Evolutionary conservation across 2,888 invertebrate species (phyloP).

Genomic region (Nomada lathburiana): DNA sequence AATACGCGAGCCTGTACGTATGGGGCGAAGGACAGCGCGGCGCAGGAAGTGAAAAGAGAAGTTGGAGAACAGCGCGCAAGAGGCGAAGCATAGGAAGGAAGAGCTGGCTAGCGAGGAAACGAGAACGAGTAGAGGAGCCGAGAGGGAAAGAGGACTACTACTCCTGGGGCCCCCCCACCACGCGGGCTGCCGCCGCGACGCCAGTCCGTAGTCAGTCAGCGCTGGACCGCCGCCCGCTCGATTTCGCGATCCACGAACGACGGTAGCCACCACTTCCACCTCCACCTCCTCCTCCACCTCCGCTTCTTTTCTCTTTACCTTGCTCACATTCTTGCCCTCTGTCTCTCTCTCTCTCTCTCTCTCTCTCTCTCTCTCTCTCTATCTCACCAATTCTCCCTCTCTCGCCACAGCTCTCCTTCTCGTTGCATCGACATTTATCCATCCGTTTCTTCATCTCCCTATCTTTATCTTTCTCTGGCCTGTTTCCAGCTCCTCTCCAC

Average conservation of each 20-base stretch:
- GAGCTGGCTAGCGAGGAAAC: slow-evolving; percentile 67
- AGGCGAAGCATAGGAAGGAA: slow-evolving; percentile 57
- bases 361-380: slow-evolving; percentile 7
- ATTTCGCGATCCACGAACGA: slow-evolving; percentile 77
- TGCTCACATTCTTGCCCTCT: slow-evolving; percentile 50
- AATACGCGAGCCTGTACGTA: slow-evolving; percentile 28
- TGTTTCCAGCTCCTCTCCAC: slow-evolving; percentile 7
- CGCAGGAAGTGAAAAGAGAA: slow-evolving; percentile 41
- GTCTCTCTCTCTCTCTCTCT: slow-evolving; percentile 13
- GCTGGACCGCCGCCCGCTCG: slow-evolving; percentile 84
- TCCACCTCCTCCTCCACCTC: slow-evolving; percentile 60
- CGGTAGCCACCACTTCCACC: slow-evolving; percentile 69
- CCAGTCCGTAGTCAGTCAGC: slow-evolving; percentile 84
- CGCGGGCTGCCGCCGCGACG: slow-evolving; percentile 80
- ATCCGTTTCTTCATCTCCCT: slow-evolving; percentile 11
- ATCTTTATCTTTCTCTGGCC: not conserved
- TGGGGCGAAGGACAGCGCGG: slow-evolving; percentile 24
- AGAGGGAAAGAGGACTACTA: slow-evolving; percentile 74
- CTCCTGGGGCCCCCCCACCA: slow-evolving; percentile 77
- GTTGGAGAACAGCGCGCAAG: slow-evolving; percentile 36
- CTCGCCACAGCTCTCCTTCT: not conserved
- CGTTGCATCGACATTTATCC: slow-evolving; percentile 15
- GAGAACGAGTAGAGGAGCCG: slow-evolving; percentile 61
- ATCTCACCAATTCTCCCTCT: not conserved
- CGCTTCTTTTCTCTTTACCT: slow-evolving; percentile 65